phyloP scores from a whole-genome alignment of 2,888 invertebrate genomes.

The Emmelina monodactyla region DNA sequence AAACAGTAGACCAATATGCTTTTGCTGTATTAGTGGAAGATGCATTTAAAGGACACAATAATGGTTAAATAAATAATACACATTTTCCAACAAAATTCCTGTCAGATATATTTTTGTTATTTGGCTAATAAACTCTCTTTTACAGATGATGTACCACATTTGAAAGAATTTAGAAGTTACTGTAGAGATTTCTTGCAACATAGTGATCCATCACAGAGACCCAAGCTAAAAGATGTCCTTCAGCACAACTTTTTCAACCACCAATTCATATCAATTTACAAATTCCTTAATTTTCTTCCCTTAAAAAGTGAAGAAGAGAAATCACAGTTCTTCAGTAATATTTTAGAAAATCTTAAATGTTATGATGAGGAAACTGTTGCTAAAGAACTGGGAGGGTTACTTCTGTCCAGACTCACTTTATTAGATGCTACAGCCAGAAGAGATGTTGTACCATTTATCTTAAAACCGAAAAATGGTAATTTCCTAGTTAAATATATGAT shows the following conservation, averaged over 20 bases:
- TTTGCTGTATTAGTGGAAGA: constrained; percentile 80
- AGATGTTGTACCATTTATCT: constrained; percentile 73
- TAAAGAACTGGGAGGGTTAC: constrained; percentile 76
- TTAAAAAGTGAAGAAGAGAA: constrained; percentile 81
- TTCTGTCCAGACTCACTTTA: constrained; percentile 86
- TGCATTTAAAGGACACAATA: constrained; percentile 68
- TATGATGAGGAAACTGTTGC: constrained; percentile 86
- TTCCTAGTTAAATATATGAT: neutral
- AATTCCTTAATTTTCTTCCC: constrained; percentile 83
- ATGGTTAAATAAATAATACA: constrained; percentile 38
- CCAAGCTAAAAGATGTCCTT: constrained; percentile 71
- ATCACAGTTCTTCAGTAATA: constrained; percentile 76
- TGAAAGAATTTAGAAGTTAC: constrained; percentile 73
- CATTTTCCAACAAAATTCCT: neutral
- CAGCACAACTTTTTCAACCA: constrained; percentile 83
- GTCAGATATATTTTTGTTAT: constrained; percentile 3
- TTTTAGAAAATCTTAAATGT: constrained; percentile 71
- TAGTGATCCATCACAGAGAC: constrained; percentile 69
- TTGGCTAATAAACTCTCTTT: constrained; percentile 13
- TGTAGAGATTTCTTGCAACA: constrained; percentile 76
- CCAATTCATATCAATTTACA: constrained; percentile 83
- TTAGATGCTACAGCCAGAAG: constrained; percentile 81
- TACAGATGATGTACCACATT: constrained; percentile 73
- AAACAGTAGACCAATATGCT: constrained; percentile 78
- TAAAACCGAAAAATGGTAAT: constrained; percentile 75